Evolutionary conservation across 92 coral and sea anemone genomes (phyloP).

Genomic region (Epizoanthus scotinus): DNA sequence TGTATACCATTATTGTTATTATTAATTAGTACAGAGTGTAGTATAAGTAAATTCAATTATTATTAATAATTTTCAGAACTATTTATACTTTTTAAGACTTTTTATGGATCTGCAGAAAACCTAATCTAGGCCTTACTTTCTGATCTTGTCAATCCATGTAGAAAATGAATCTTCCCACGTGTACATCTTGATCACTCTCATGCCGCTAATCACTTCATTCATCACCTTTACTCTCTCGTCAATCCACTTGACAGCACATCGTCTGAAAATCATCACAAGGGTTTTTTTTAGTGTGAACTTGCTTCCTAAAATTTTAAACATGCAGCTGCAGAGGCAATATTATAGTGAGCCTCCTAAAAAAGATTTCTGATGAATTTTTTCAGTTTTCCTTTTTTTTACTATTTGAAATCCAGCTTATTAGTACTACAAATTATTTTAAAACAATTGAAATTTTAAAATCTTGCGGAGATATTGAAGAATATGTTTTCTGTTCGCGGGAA

Average conservation of each 20-base stretch:
- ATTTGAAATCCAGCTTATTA: too few relatives aligned
- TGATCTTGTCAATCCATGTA: constrained; percentile 62
- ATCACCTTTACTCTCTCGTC: constrained; percentile 85
- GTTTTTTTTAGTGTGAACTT: too few relatives aligned
- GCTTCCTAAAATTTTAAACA: too few relatives aligned
- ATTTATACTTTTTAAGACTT: too few relatives aligned
- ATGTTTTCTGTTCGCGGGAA: too few relatives aligned
- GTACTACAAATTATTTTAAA: too few relatives aligned
- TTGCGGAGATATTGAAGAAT: too few relatives aligned
- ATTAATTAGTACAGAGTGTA: neutral
- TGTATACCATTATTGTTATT: too few relatives aligned
- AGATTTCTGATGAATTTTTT: too few relatives aligned
- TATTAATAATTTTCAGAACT: neutral
- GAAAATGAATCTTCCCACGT: constrained; percentile 80
- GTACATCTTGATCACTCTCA: constrained; percentile 89
- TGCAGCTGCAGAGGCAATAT: neutral
- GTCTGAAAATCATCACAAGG: constrained; percentile 25
- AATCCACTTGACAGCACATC: constrained; percentile 64
- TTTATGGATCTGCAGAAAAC: neutral
- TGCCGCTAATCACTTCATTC: constrained; percentile 84
- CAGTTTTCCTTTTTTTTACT: too few relatives aligned
- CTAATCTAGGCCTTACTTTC: constrained; percentile 53
- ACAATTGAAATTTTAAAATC: too few relatives aligned
- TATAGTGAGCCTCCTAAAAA: neutral
- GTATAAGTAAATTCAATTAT: neutral